Conservation (phyloP, 2,888 invertebrate species). For the Epirrita christyi region DNA sequence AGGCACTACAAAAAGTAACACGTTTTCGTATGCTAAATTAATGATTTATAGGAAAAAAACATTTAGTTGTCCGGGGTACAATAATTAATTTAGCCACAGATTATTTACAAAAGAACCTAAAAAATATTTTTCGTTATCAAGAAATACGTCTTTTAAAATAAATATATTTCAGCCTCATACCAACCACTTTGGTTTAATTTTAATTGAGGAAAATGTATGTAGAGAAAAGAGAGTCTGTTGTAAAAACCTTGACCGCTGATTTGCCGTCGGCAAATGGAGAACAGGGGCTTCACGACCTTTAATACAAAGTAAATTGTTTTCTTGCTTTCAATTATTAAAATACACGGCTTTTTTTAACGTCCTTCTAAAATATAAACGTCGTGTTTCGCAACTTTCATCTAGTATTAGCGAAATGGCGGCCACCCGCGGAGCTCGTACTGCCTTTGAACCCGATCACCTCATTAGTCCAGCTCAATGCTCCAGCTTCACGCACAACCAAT, state of each 20-base stretch:
- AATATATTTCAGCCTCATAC: neutral
- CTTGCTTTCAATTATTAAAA: slow-evolving; percentile 13
- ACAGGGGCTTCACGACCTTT: slow-evolving; percentile 22
- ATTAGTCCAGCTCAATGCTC: slow-evolving; percentile 77
- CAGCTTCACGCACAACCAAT: slow-evolving; percentile 65
- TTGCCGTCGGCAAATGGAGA: slow-evolving; percentile 31
- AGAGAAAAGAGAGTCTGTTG: neutral
- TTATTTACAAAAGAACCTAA: too few relatives aligned
- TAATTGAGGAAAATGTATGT: slow-evolving; percentile 2
- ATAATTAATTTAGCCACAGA: too few relatives aligned
- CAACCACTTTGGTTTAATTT: neutral
- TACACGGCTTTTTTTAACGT: slow-evolving; percentile 13
- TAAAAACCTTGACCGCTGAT: slow-evolving; percentile 3
- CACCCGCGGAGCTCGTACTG: slow-evolving; percentile 68
- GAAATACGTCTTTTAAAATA: too few relatives aligned
- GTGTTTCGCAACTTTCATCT: slow-evolving; percentile 37
- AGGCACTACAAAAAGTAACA: too few relatives aligned
- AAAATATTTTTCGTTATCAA: too few relatives aligned
- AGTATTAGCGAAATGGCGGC: slow-evolving; percentile 61
- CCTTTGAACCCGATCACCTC: slow-evolving; percentile 81
- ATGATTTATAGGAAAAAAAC: too few relatives aligned
- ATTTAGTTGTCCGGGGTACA: too few relatives aligned
- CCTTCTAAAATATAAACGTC: slow-evolving; percentile 14
- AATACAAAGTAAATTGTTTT: slow-evolving; percentile 28
- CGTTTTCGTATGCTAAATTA: too few relatives aligned